phyloP scores from a whole-genome alignment of 2,888 invertebrate species.

The Hypomecis punctinalis region DNA sequence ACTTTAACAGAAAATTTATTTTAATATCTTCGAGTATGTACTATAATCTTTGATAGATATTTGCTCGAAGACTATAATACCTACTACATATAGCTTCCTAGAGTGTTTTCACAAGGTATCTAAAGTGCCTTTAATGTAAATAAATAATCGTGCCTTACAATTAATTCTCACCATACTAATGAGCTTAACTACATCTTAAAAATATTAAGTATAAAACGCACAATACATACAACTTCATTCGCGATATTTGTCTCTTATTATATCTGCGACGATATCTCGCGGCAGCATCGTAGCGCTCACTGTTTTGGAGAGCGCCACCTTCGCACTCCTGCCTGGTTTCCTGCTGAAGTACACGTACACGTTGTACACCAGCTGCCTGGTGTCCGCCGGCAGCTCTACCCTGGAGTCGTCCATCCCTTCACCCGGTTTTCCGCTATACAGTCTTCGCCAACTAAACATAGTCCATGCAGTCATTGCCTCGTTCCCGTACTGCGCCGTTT shows the following conservation, averaged over 20 bases:
- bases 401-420: conserved; percentile 67
- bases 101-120: no score
- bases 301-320: conserved; percentile 72
- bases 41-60: no score
- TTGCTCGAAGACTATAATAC: no score
- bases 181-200: no score
- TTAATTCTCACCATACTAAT: no score
- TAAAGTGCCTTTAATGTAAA: no score
- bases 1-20: no score
- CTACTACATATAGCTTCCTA: no score
- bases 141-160: no score
- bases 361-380: conserved; percentile 78
- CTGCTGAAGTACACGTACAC: conserved; percentile 79
- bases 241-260: conserved; percentile 74
- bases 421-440: conserved; percentile 68
- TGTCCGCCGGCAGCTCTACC: conserved; percentile 76
- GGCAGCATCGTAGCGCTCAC: conserved; percentile 79
- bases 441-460: conserved; percentile 81
- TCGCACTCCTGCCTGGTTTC: conserved; percentile 73
- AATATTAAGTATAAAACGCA: background rate
- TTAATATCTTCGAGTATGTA: no score
- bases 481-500: conserved; percentile 82
- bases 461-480: conserved; percentile 83
- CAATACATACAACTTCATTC: conserved; percentile 32
- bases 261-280: conserved; percentile 76